Base-by-base conservation (phyloP, 2,888 invertebrate genomes). In the Microctonus brassicae region DNA sequence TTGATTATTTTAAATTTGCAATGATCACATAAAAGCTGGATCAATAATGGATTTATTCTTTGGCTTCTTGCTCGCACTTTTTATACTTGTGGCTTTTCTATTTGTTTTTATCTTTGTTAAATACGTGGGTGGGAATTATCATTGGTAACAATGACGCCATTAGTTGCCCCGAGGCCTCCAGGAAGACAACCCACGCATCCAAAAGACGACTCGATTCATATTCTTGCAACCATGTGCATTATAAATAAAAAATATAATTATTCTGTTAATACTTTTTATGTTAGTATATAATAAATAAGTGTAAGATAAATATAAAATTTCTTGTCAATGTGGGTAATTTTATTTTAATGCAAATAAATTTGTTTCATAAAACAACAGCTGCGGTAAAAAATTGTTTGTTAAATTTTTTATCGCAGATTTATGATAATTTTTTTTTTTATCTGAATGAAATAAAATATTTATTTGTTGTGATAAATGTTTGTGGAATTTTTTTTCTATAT, bases 91-190 rank as follows among this genome's bases (percentile, higher is more conserved):
- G n/a, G n/a, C n/a, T n/a, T n/a, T n/a, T n/a, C 29, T 5, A 5
- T 29, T 5, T 7, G 7, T 17, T n/a, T 7, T n/a, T 17, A 17
- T 47, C 47, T 47, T 17, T 17, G 17, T 47, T 47, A 20, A 47
- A 47, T 1, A 24, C 26, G 70, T 70, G 57, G 70, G 70, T 33
- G 70, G 39, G 47, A 60, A 65, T 65, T 65, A 70, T 67, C 71
- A 76, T 79, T 72, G 66, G 72, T 75, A 75, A 67, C 73, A 70
- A 71, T 67, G 72, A 75, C 58, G 62, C 64, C 58, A 73, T 73
- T 77, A 67, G 69, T 24, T 36, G 58, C 26, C 47, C 29, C n/a
- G 42, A 29, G 52, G 53, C 29, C 65, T 65, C 60, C 70, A 63
- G 60, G 53, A 65, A 60, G 70, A 70, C 65, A 36, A 36, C 70